Evolutionary conservation across 1,140 invertebrate genomes (phyloP).

Genomic region (Hypsibius dujardini): DNA sequence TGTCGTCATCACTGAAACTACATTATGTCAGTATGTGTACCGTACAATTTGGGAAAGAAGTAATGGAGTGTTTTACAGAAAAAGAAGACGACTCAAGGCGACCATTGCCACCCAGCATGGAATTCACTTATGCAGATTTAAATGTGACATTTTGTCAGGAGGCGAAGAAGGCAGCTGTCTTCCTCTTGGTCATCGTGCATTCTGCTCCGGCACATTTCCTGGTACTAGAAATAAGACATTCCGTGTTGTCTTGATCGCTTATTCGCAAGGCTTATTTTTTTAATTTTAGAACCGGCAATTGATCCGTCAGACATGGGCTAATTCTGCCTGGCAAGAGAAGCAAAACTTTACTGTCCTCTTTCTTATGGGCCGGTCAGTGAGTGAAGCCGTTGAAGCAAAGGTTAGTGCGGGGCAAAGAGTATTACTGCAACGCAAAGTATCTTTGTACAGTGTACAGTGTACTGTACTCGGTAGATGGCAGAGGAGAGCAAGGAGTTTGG

Average conservation of each 20-base stretch:
- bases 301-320: constrained; percentile 9
- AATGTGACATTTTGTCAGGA: too few relatives aligned
- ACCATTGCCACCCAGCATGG: too few relatives aligned
- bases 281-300: neutral
- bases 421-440: neutral
- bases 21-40: too few relatives aligned
- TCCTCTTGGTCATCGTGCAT: constrained; percentile 1
- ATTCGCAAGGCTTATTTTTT: too few relatives aligned
- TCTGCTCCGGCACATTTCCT: constrained; percentile 2
- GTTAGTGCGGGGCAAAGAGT: neutral
- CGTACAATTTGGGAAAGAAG: too few relatives aligned
- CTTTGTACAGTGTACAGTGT: neutral
- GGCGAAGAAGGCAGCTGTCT: neutral
- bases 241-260: too few relatives aligned
- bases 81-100: too few relatives aligned
- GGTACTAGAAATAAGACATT: too few relatives aligned
- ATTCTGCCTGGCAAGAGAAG: neutral
- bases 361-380: neutral
- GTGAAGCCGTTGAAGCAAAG: neutral
- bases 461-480: constrained; percentile 30
- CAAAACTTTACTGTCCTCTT: neutral
- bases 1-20: too few relatives aligned
- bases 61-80: too few relatives aligned
- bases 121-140: too few relatives aligned
- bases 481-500: constrained; percentile 42